Percentiles rank a stretch among this genome's conserved stretches.
These are phyloP conservation scores for Loriculus beryllinus DNA, from an alignment of 2,797 vertebrate genomes.

Conservation along the genomic window DNA sequence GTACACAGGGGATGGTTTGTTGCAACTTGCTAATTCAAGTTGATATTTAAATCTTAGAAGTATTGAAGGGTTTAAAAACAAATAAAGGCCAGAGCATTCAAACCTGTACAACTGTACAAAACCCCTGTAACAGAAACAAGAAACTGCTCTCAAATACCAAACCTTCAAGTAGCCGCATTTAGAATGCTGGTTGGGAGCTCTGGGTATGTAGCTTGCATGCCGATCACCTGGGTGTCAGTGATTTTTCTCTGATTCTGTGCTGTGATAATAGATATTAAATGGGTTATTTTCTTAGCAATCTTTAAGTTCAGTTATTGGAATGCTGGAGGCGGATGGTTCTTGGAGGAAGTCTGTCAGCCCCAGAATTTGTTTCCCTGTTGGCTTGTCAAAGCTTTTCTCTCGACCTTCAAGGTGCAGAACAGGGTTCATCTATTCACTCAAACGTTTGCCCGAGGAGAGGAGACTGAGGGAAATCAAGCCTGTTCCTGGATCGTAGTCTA, in stretches of 20 bases:
- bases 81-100: not conserved
- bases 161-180: not conserved
- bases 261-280: not conserved
- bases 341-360: slow-evolving; percentile 54
- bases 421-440: slow-evolving; percentile 52
- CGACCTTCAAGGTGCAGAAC: slow-evolving; percentile 72
- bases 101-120: not conserved
- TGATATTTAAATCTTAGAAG: not conserved
- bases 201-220: not conserved
- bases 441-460: slow-evolving; percentile 64
- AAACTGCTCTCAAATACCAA: not conserved
- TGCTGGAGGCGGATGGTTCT: not conserved
- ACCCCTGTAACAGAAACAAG: not conserved
- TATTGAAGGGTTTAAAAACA: not conserved
- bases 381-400: slow-evolving; percentile 62
- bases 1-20: fast-evolving
- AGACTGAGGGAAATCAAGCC: slow-evolving; percentile 61
- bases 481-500: slow-evolving; percentile 60
- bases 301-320: not conserved
- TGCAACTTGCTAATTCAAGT: not conserved
- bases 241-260: not conserved
- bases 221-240: fast-evolving
- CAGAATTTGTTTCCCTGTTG: slow-evolving; percentile 51
- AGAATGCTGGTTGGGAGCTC: not conserved
- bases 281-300: not conserved